These are phyloP conservation scores for Neoaliturus tenellus DNA, from an alignment of 2,888 invertebrate genomes.

Conservation along the genomic window DNA sequence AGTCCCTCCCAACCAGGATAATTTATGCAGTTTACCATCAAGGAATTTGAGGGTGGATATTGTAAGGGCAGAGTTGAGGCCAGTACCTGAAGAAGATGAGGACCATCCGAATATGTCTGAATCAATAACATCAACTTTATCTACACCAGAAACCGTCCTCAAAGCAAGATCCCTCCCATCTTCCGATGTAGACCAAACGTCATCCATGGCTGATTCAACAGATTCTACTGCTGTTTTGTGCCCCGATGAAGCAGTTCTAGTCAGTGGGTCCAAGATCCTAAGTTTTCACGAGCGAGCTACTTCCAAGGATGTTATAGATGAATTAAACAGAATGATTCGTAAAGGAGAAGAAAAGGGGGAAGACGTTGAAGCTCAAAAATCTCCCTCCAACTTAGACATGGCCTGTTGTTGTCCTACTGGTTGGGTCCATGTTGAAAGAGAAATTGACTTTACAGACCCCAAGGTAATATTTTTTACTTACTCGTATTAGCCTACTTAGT, in stretches of 20 bases:
- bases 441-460: slow-evolving; percentile 86
- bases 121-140: slow-evolving; percentile 80
- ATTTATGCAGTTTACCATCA: slow-evolving; percentile 8
- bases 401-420: slow-evolving; percentile 84
- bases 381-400: slow-evolving; percentile 74
- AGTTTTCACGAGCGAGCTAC: slow-evolving; percentile 85
- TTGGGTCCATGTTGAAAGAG: slow-evolving; percentile 87
- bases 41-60: slow-evolving; percentile 58
- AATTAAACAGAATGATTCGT: slow-evolving; percentile 80
- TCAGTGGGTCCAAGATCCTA: slow-evolving; percentile 72
- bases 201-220: slow-evolving; percentile 16
- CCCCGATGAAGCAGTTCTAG: slow-evolving; percentile 65
- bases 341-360: slow-evolving; percentile 74
- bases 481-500: too few relatives aligned
- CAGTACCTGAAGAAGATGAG: slow-evolving; percentile 81
- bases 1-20: not conserved
- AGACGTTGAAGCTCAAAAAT: slow-evolving; percentile 44
- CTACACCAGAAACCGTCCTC: slow-evolving; percentile 75
- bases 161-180: slow-evolving; percentile 34
- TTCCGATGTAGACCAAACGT: slow-evolving; percentile 38
- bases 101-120: slow-evolving; percentile 75
- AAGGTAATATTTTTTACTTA: slow-evolving; percentile 82
- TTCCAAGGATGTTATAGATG: slow-evolving; percentile 86
- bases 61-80: slow-evolving; percentile 72
- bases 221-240: slow-evolving; percentile 23